Conservation (phyloP, 2,113 vertebrate genomes). For the Entelurus aequoreus region DNA sequence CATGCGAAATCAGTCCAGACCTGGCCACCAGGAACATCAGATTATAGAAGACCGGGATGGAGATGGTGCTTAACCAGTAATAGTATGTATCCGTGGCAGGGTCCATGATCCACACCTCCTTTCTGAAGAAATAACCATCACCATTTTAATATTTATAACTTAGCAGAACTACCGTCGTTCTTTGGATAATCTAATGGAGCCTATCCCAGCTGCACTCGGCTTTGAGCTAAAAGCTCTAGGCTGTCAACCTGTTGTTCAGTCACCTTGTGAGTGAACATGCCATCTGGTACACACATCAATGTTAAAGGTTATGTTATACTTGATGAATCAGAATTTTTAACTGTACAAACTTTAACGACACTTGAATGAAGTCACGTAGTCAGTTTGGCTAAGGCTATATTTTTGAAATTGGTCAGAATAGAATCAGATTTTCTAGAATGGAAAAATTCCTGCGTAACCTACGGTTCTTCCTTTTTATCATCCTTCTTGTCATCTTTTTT, state of each 20-base stretch:
- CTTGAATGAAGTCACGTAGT: neutral
- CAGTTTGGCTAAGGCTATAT: neutral
- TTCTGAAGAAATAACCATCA: constrained; percentile 39
- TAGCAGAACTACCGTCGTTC: neutral
- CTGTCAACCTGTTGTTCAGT: too few species aligned
- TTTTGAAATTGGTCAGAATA: neutral
- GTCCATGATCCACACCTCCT: constrained; percentile 81
- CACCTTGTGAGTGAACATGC: too few species aligned
- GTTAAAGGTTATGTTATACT: too few species aligned
- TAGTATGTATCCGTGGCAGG: constrained; percentile 87
- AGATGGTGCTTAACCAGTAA: constrained; percentile 78
- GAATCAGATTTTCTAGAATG: neutral
- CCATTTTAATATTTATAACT: neutral
- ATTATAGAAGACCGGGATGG: constrained; percentile 87
- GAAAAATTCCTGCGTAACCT: constrained; percentile 11
- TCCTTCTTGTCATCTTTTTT: constrained; percentile 46
- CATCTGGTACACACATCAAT: too few species aligned
- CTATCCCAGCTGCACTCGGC: too few species aligned
- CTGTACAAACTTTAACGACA: too few species aligned
- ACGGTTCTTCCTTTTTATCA: constrained; percentile 61
- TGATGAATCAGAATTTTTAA: too few species aligned
- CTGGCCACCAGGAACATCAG: constrained; percentile 89
- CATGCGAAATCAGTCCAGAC: constrained; percentile 52
- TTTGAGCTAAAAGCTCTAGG: neutral
- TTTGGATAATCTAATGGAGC: neutral